Evolutionary conservation across 1,140 invertebrate species (phyloP), one percentile per base, ranked within the genome.

Genomic region (Bombyx mandarina): DNA sequence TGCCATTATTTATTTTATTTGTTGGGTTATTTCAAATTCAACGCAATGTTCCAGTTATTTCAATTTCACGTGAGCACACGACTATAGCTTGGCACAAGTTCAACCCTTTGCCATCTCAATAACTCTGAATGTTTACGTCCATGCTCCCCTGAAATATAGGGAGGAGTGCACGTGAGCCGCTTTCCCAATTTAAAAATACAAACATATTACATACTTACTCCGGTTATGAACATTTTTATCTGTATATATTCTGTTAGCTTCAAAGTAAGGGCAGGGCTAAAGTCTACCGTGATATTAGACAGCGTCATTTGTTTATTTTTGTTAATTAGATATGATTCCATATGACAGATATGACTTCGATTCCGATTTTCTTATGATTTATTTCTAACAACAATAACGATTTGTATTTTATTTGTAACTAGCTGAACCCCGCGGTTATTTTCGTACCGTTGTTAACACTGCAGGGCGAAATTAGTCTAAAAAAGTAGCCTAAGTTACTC

Each of bases 81-180:
- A 56, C 48, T 46, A 60, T 55, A 50, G 49, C 49, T 71, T 67
- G 63, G 68, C 63, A 54, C 60, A 54, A 56, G 61, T 70, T 66
- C 66, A 65, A 66, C 45, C 45, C 51, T 43, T 60, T 56, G 57
- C 63, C 61, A 47, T 62, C 48, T 63, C 68, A 60, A 72, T 71
- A 62, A 63, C 58, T 49, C 60, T 62, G 55, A 56, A 70, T 68
- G 67, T 73, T 71, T 73, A 69, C 64, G 60, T 64, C 58, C 46
- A 48, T 46, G 45, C 46, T 35, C 51, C 54, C 50, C 53, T 54
- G 57, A 48, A 52, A 66, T 71, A 68, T 68, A 66, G 60, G 58
- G 8, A 56, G 47, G 50, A 52, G n/a, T 10, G 52, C 54, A 66
- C 69, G 69, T 63, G 66, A 52, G 43, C 53, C 9, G 56, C 49